Evolutionary conservation across 2,797 vertebrate species (phyloP).

Genomic region (Myotis myotis): DNA sequence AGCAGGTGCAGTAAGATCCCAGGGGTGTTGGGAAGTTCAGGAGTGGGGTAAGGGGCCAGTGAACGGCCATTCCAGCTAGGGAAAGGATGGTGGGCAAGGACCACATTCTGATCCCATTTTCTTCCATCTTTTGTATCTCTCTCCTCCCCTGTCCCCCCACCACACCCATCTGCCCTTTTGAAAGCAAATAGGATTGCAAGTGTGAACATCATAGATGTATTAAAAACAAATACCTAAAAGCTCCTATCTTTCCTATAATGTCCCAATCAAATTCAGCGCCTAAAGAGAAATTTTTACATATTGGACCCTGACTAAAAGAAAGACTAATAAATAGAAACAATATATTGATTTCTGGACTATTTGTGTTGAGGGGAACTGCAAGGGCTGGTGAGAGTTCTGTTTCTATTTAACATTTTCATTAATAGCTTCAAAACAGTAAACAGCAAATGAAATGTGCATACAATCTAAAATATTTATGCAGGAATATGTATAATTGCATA

Average conservation of each 20-base stretch:
- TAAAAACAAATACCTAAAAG: background rate
- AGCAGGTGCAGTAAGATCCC: background rate
- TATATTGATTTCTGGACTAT: background rate
- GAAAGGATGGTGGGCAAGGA: background rate
- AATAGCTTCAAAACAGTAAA: constrained; percentile 4
- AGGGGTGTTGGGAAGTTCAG: background rate
- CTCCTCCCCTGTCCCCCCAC: background rate
- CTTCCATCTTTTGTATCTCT: background rate
- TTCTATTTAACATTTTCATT: constrained; percentile 36
- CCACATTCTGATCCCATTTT: background rate
- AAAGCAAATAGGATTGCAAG: background rate
- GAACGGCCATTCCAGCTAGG: background rate
- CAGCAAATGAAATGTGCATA: constrained; percentile 23
- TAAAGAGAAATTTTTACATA: background rate
- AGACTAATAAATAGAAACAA: background rate
- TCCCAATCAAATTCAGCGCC: background rate
- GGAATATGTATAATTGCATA: background rate
- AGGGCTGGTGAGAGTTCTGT: background rate
- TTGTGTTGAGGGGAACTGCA: background rate
- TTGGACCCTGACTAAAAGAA: background rate
- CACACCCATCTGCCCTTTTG: background rate
- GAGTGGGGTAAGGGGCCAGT: background rate
- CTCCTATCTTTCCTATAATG: background rate
- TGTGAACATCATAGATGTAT: background rate
- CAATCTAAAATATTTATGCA: background rate